phyloP scores from a whole-genome alignment of 1,140 invertebrate genomes.

The Aphelinus atriplicis region DNA sequence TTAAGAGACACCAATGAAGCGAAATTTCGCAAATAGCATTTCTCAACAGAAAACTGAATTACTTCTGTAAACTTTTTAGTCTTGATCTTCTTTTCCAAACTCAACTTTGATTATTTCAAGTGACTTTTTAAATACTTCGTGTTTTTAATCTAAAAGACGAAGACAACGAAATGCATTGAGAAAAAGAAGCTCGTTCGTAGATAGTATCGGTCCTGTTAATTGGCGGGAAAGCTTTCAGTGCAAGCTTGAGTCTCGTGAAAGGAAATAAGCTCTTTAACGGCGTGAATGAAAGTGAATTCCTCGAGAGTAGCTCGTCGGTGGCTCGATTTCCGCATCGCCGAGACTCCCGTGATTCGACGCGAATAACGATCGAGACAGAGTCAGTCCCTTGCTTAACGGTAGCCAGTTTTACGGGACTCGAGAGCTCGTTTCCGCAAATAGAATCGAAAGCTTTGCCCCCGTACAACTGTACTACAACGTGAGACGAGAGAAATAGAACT shows the following conservation, averaged over 20 bases:
- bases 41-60: no score
- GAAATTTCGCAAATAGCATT: conserved; percentile 19
- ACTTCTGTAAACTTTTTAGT: no score
- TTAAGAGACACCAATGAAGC: conserved; percentile 16
- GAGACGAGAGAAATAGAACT: not conserved
- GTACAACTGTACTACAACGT: not conserved
- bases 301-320: not conserved
- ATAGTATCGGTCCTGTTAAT: conserved; percentile 18
- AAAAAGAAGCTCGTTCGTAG: no score
- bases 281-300: conserved; percentile 20
- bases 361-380: conserved; percentile 17
- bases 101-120: no score
- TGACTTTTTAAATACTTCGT: no score
- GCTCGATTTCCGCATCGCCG: conserved; percentile 14
- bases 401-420: conserved; percentile 26
- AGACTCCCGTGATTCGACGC: conserved; percentile 15
- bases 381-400: conserved; percentile 14
- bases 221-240: conserved; percentile 1
- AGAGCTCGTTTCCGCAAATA: conserved; percentile 35
- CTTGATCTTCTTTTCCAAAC: no score
- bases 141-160: no score
- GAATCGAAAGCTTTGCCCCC: conserved; percentile 9
- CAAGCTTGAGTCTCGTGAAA: conserved; percentile 5
- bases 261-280: conserved; percentile 33
- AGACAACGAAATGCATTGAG: no score